phyloP scores from a whole-genome alignment of 2,888 invertebrate species.

The Mesorhabditis sp. region DNA sequence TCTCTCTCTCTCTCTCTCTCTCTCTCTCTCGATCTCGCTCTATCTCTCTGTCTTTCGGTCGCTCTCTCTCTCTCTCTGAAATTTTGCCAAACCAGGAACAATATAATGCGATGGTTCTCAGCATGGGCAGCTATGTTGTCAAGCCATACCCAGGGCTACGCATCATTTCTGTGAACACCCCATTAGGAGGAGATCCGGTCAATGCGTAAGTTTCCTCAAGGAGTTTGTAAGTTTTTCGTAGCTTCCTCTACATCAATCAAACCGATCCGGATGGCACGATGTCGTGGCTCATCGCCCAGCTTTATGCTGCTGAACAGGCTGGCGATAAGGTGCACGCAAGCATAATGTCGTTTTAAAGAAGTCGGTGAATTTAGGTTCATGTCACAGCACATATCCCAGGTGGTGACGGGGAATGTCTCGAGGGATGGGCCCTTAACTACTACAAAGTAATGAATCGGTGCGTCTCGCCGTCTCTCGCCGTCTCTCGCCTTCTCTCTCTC shows the following conservation, averaged over 20 bases:
- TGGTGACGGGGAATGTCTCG: slow-evolving; percentile 69
- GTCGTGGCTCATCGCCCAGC: slow-evolving; percentile 74
- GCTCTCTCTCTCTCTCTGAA: background rate
- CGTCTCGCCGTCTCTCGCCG: too few species aligned
- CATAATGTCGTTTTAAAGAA: background rate
- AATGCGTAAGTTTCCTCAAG: slow-evolving; percentile 36
- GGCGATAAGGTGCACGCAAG: slow-evolving; percentile 65
- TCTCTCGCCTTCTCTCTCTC: background rate
- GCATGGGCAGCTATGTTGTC: slow-evolving; percentile 76
- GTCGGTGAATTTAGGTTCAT: slow-evolving; percentile 67
- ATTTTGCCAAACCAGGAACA: slow-evolving; percentile 14
- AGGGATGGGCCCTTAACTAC: slow-evolving; percentile 75
- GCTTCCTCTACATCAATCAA: slow-evolving; percentile 76
- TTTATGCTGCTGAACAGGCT: slow-evolving; percentile 72
- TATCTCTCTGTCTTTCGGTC: slow-evolving; percentile 11
- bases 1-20: background rate
- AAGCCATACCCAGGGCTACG: slow-evolving; percentile 62
- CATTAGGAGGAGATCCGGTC: slow-evolving; percentile 58
- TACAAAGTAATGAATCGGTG: slow-evolving; percentile 70
- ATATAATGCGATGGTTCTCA: slow-evolving; percentile 26
- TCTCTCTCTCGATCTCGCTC: background rate
- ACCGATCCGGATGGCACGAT: slow-evolving; percentile 78
- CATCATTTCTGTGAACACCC: slow-evolving; percentile 52
- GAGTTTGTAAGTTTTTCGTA: slow-evolving; percentile 16
- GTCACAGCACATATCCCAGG: slow-evolving; percentile 80